Percentiles rank a stretch among this genome's conserved stretches.
Conservation (phyloP, 2,113 vertebrate genomes). For the Ancistrus triradiatus region DNA sequence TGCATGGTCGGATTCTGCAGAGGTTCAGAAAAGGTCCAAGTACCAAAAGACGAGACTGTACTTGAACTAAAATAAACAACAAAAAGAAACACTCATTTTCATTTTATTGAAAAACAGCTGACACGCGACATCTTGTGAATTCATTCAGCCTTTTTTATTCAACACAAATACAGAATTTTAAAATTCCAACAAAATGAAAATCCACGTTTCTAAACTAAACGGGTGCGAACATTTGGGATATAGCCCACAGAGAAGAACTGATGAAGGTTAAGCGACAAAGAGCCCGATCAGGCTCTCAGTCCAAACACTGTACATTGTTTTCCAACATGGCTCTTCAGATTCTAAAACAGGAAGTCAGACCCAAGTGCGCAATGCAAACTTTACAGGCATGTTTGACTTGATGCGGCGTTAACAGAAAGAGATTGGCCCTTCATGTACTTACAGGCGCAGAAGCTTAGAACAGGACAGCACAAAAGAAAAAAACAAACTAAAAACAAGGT, state of each 20-base stretch:
- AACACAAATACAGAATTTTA: background rate
- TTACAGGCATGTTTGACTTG: conserved; percentile 58
- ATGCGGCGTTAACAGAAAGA: conserved; percentile 55
- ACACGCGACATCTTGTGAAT: background rate
- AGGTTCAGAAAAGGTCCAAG: no score
- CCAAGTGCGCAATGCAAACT: conserved; percentile 59
- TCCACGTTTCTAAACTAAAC: conserved; percentile 56
- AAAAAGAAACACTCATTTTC: no score
- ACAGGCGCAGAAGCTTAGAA: conserved; percentile 51
- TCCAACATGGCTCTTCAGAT: conserved; percentile 47
- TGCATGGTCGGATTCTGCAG: no score
- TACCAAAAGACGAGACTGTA: no score
- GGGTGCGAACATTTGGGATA: conserved; percentile 56
- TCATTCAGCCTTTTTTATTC: background rate
- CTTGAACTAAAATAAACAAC: no score
- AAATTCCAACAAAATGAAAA: background rate
- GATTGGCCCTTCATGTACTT: conserved; percentile 48
- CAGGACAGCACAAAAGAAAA: conserved; percentile 48
- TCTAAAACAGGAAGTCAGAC: conserved; percentile 52
- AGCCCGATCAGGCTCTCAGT: conserved; percentile 42
- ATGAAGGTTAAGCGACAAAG: conserved; percentile 52
- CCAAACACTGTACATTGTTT: conserved; percentile 61
- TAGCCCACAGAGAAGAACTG: conserved; percentile 60
- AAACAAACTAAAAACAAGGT: conserved; percentile 40
- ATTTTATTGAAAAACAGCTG: background rate